These are phyloP conservation scores for Tetramorium bicarinatum DNA, from an alignment of 2,888 invertebrate genomes.

Conservation along the genomic window DNA sequence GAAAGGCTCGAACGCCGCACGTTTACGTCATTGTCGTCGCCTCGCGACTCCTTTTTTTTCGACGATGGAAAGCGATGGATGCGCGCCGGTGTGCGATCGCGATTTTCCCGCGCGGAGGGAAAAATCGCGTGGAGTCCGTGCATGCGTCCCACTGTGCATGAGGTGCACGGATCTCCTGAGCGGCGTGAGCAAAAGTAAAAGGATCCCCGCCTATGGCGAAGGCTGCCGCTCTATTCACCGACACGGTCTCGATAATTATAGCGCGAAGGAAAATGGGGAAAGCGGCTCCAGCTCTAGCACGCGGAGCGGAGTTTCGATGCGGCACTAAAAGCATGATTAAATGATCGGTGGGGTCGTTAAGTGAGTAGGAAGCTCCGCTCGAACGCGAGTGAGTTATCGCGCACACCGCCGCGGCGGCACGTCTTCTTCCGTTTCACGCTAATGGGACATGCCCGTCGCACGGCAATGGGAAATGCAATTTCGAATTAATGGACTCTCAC, in stretches of 20 bases:
- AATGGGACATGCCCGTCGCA: conserved; percentile 21
- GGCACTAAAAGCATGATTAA: conserved; percentile 46
- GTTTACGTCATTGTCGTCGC: conserved; percentile 30
- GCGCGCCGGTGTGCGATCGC: conserved; percentile 2
- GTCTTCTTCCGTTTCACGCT: conserved; percentile 40
- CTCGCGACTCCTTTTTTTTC: neutral
- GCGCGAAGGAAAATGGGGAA: conserved; percentile 48
- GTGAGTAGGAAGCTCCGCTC: conserved; percentile 46
- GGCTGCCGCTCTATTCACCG: conserved; percentile 23
- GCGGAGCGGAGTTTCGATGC: conserved; percentile 28
- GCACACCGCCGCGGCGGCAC: neutral
- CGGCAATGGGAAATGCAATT: conserved; percentile 26
- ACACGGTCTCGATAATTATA: conserved; percentile 52
- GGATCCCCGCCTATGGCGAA: conserved; percentile 20
- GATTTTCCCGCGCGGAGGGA: conserved; percentile 28
- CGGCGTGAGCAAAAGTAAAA: conserved; percentile 46
- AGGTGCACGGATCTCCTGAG: conserved; percentile 27
- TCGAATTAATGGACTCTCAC: conserved; percentile 24
- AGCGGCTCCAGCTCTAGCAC: conserved; percentile 24
- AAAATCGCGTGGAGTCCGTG: neutral
- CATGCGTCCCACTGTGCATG: conserved; percentile 5
- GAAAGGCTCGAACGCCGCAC: neutral
- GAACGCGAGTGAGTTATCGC: conserved; percentile 39
- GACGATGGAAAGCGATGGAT: conserved; percentile 31
- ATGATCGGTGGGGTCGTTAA: conserved; percentile 44